Evolutionary conservation across 2,797 vertebrate genomes (phyloP).

Genomic region (Ctenopoma kingsleyae): DNA sequence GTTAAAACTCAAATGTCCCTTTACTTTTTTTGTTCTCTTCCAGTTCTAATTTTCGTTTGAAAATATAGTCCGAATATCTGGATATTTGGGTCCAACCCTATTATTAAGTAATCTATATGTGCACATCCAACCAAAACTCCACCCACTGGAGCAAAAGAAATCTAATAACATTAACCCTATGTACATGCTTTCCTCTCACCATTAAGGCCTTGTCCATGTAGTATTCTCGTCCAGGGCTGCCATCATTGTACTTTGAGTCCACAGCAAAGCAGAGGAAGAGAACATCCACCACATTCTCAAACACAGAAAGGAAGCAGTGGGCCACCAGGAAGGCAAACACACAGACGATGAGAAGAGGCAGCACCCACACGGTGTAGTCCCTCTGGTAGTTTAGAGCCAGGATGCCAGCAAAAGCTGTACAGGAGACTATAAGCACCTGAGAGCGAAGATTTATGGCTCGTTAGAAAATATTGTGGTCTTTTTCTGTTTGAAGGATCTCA

Average conservation of each 20-base stretch:
- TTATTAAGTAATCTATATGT: background rate
- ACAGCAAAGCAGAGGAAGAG: constrained; percentile 99
- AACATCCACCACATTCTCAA: constrained; percentile 97
- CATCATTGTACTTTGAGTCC: constrained; percentile 96
- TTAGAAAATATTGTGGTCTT: background rate
- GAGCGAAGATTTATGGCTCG: background rate
- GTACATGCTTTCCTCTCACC: constrained; percentile 83
- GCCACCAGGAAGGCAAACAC: constrained; percentile 97
- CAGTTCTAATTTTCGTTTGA: no score
- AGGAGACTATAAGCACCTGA: constrained; percentile 82
- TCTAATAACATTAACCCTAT: background rate
- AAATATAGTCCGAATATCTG: no score
- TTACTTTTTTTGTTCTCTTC: no score
- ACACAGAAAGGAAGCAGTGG: constrained; percentile 98
- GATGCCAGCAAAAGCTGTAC: constrained; percentile 92
- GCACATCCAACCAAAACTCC: background rate
- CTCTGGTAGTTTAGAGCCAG: constrained; percentile 96
- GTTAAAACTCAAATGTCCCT: no score
- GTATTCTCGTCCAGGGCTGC: constrained; percentile 93
- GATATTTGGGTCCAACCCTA: no score
- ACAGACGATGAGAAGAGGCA: constrained; percentile 96
- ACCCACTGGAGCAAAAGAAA: background rate
- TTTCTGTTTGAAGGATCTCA: background rate
- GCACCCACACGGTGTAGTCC: constrained; percentile 97
- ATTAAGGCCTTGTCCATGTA: constrained; percentile 98